Base-by-base conservation (phyloP, 2,797 vertebrate genomes). In the Lepus townsendii region DNA sequence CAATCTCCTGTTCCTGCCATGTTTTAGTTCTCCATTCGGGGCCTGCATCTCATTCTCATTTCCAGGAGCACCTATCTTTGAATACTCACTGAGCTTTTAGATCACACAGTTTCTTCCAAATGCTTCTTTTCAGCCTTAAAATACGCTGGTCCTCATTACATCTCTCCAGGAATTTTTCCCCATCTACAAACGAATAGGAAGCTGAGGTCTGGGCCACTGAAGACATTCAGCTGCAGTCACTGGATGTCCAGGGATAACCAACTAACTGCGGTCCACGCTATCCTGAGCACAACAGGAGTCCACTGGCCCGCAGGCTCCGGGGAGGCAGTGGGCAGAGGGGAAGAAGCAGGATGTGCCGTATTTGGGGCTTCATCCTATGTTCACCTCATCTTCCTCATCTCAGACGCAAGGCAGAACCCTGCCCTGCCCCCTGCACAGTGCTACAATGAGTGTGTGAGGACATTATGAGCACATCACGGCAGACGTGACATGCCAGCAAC, bases 201-300 rank as follows among this genome's bases (percentile, higher is more conserved):
- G 24, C 1, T 0, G 19, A 89, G 35, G 42, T 35, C 52, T 32
- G 30, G 60, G 38, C 52, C 50, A 78, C 52, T 60, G 16, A 50
- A 86, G 76, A 63, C 68, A 17, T 68, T 77, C 77, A 8, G 52
- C 14, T 5, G 47, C 17, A 42, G 60, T 50, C 54, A 6, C 17
- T 42, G 30, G 84, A 20, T 3, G 10, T 1, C 4, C 12, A 76
- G 10, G 27, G 60, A 52, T 10, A 32, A 50, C 12, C 32, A 50
- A 4, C 0, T 9, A 50, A 4, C 0, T 9, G 13, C 3, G n/a
- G 35, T 5, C 66, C 57, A 7, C 0, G 0, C 11, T 7, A 1
- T 38, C 52, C 69, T 20, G 1, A 32, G 4, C 16, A 17, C 0
- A 19, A 8, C 12, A 57, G 66, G 0, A 2, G 2, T 19, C 66